Evolutionary conservation across 2,113 vertebrate species (phyloP), one percentile per base, ranked within the genome.

Genomic region (Nycticebus coucang): DNA sequence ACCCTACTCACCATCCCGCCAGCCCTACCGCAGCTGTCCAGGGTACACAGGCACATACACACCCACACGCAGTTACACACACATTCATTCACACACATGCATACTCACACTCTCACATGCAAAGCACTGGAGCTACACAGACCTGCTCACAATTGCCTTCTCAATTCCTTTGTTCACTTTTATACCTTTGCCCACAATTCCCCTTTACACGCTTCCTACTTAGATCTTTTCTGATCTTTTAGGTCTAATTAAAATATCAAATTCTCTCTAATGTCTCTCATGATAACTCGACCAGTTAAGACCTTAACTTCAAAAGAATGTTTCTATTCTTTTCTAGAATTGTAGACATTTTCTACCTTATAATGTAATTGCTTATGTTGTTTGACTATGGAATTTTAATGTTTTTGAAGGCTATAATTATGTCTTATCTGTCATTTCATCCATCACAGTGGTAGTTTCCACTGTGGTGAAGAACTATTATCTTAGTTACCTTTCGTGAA

Each of bases 401-500:
- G 72, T 28, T 60, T 88, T 89, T 33, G 41, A 81, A 91, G 26
- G 62, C n/a, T 88, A 22, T 62, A 77, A 84, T 78, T n/a, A 35
- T n/a, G 33, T 68, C 3, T 87, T 92, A 75, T 82, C 74, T 96
- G 64, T 50, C 28, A 91, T 81, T 83, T 68, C 22, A 68, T 64
- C 37, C 35, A 82, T 85, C 71, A 74, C 9, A 88, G 15, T 41
- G 6, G 69, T 69, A 18, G 30, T 26, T 30, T 88, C 77, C 13
- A 68, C 75, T 53, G 55, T 50, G 30, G 55, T 55, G 8, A 75
- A 87, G 64, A 90, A 50, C 21, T 89, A 41, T 72, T 94, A 72
- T 69, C 35, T 92, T 68, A 71, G 57, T 81, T 91, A 95, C 72
- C 55, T 78, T 91, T 92, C n/a, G 37, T 81, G 72, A 95, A 93